These are phyloP conservation scores for Dipodomys merriami DNA, from an alignment of 2,113 vertebrate genomes.

Conservation along the genomic window DNA sequence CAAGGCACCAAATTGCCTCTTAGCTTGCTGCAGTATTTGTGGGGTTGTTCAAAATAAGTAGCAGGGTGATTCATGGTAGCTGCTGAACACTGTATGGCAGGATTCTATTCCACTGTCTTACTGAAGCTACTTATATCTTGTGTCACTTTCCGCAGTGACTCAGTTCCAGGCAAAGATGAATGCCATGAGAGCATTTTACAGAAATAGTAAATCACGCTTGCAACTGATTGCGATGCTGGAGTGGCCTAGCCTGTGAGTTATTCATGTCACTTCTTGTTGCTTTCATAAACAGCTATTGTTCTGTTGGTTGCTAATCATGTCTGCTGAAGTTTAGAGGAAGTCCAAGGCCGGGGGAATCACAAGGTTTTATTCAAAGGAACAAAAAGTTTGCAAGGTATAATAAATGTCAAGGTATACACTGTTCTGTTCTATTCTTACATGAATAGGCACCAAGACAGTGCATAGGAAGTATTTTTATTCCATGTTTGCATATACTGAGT, in stretches of 20 bases:
- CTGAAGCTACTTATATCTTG: slow-evolving; percentile 72
- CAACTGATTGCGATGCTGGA: slow-evolving; percentile 36
- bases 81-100: slow-evolving; percentile 55
- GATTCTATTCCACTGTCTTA: slow-evolving; percentile 65
- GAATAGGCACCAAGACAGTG: not conserved
- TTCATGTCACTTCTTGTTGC: not conserved
- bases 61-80: slow-evolving; percentile 73
- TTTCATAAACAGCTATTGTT: slow-evolving; percentile 57
- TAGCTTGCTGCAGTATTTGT: slow-evolving; percentile 68
- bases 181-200: slow-evolving; percentile 70
- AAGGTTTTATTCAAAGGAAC: slow-evolving; percentile 27
- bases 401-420: not conserved
- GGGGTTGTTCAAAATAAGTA: slow-evolving; percentile 70
- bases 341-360: not conserved
- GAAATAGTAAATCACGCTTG: slow-evolving; percentile 65
- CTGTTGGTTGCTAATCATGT: slow-evolving; percentile 57
- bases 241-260: slow-evolving; percentile 39
- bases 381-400: slow-evolving; percentile 27
- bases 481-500: not conserved
- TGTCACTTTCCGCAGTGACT: slow-evolving; percentile 68
- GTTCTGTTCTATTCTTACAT: not conserved
- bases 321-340: slow-evolving; percentile 21
- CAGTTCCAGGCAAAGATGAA: slow-evolving; percentile 70
- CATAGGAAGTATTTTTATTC: not conserved
- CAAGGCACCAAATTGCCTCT: slow-evolving; percentile 43